Percentiles rank a stretch among this genome's conserved stretches.
These are phyloP conservation scores for Pegoplata infirma DNA, from an alignment of 2,888 invertebrate species.

Conservation along the genomic window DNA sequence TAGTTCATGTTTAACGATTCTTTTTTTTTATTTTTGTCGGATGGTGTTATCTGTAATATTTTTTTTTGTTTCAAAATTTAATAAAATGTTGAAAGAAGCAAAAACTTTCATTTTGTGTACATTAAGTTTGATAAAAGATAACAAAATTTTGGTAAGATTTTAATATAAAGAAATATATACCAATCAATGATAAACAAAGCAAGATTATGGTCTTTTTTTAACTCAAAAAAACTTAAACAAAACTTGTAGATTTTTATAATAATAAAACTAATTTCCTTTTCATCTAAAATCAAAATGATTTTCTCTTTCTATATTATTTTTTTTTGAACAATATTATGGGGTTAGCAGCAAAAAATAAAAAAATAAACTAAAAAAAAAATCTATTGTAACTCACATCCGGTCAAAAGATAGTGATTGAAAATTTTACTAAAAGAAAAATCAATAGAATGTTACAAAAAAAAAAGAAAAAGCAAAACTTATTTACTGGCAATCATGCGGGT, in stretches of 20 bases:
- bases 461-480: constrained; percentile 16
- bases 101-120: too few relatives aligned
- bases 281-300: constrained; percentile 18
- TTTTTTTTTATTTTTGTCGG: too few relatives aligned
- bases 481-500: constrained; percentile 34
- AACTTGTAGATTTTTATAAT: background rate
- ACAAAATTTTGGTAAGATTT: too few relatives aligned
- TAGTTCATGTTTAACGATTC: too few relatives aligned
- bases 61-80: too few relatives aligned
- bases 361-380: background rate
- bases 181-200: too few relatives aligned
- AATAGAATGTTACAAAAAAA: constrained; percentile 4
- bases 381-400: background rate
- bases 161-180: too few relatives aligned
- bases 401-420: background rate
- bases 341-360: background rate
- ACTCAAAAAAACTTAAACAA: background rate
- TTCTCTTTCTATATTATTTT: background rate
- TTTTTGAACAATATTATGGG: background rate
- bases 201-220: too few relatives aligned
- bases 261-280: constrained; percentile 36
- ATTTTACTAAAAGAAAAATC: background rate
- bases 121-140: too few relatives aligned
- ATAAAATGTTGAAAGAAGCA: too few relatives aligned
- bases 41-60: too few relatives aligned